Evolutionary conservation across 2,113 vertebrate genomes (phyloP), one percentile per base, ranked within the genome.

Genomic region (Poeciliopsis retropinna): DNA sequence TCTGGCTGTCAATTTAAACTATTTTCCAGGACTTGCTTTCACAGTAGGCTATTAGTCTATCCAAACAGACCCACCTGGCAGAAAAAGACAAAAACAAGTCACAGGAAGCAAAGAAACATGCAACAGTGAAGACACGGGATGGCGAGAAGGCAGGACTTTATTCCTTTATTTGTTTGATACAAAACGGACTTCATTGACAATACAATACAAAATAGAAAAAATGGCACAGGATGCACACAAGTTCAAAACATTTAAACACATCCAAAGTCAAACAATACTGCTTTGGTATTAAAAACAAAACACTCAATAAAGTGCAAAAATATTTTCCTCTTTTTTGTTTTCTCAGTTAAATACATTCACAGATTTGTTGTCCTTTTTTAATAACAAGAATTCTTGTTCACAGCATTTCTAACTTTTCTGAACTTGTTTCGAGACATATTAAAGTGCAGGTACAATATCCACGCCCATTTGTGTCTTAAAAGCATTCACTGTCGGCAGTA

Each of bases 241-340:
- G 60, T 84, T 89, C 75, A 85, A 76, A 12, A 86, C 73, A 60
- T 86, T 85, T 89, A 83, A 84, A 95, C 92, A 92, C 93, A 83
- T 91, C 39, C 88, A 83, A 78, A 76, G 82, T 87, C 83, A 80
- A 76, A 94, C 95, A 97, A 98, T 95, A 98, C 97, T 97, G 97
- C 96, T 97, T 96, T 94, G 97, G 96, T 96, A 95, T 96, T 90
- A 95, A 74, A 72, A 37, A 81, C 54, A 79, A 57, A 72, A 96
- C 94, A 94, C 89, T 78, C 90, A 95, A 94, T 97, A 97, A 98
- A 97, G 96, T 98, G 97, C 96, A 92, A 84, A 87, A 87, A 25
- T 41, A 41, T 44, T 72, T 44, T 89, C 75, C 94, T 93, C 91
- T 80, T 93, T 89, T 93, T 92, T 3, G 89, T 87, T 92, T 2